Evolutionary conservation across 1,140 invertebrate genomes (phyloP), one percentile per base, ranked within the genome.

Genomic region (Papilio polytes): DNA sequence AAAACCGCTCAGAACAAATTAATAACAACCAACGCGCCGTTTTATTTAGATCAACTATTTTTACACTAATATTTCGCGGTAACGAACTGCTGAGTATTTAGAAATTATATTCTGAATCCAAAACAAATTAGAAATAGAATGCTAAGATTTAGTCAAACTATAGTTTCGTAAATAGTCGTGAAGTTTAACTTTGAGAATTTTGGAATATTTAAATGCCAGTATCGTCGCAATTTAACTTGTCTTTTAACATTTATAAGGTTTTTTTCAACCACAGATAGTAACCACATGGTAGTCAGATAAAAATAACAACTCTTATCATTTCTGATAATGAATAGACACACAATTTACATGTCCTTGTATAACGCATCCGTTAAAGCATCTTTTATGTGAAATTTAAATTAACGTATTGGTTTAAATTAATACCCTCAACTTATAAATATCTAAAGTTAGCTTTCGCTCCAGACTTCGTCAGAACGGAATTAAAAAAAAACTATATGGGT

Each of bases 51-150:
- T 70, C 22, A 70, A 70, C 63, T 70, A 70, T 70, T 70, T 70
- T 70, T 70, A 70, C 63, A 31, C 63, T 3, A 70, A 31, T 70
- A 70, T 70, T 70, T 70, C 63, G 63, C 18, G 63, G 63, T 70
- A 70, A 70, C 63, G 63, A 70, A 70, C 63, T 70, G 13, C 63
- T 70, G 6, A 13, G 63, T 36, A 31, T 70, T 70, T 70, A 12
- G n/a, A n/a, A n/a, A n/a, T n/a, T n/a, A n/a, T n/a, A 70, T 70
- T 63, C 26, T 13, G 59, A 70, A 31, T 22, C 8, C 26, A 13
- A 70, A 70, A 70, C 63, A 70, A 70, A 70, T 36, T 70, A 31
- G 22, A 70, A 70, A 70, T 31, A 70, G 63, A 70, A 70, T 1
- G 26, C 36, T 70, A 6, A 36, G 15, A 18, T 6, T 31, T 13